Conservation (phyloP, 2,888 invertebrate genomes). For the Amorpha juglandis region DNA sequence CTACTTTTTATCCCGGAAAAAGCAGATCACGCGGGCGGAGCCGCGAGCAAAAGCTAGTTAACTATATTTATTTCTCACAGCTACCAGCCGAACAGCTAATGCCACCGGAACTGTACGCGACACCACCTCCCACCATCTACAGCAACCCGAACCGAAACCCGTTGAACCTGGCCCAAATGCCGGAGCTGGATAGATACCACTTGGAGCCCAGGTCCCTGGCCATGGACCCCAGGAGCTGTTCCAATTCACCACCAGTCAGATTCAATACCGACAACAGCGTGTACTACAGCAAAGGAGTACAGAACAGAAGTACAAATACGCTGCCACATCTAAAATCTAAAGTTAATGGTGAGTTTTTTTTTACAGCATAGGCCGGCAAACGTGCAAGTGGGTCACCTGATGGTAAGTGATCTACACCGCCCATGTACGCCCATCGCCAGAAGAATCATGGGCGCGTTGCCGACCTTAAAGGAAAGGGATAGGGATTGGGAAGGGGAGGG, state of each 20-base stretch:
- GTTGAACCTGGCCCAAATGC: conserved; percentile 68
- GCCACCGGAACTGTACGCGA: conserved; percentile 71
- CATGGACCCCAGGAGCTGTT: conserved; percentile 62
- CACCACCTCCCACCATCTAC: conserved; percentile 67
- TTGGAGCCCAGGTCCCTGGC: conserved; percentile 46
- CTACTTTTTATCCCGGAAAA: no score
- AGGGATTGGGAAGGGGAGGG: no score
- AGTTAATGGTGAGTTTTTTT: conserved; percentile 55
- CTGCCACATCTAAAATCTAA: conserved; percentile 67
- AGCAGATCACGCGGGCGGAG: no score
- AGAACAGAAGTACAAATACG: conserved; percentile 63
- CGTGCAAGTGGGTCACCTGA: no score
- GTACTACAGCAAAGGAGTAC: conserved; percentile 61
- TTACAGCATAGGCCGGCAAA: no score
- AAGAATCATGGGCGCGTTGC: no score
- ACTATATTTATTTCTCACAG: conserved; percentile 44
- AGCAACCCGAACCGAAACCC: conserved; percentile 68
- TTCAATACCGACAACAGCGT: conserved; percentile 70
- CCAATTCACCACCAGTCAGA: conserved; percentile 72
- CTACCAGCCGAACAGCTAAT: conserved; percentile 75
- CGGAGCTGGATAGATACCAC: conserved; percentile 64
- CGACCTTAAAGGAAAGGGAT: no score
- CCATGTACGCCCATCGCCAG: no score
- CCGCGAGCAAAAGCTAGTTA: no score
- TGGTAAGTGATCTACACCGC: no score